phyloP scores from a whole-genome alignment of 1,140 invertebrate genomes.

The Chelonus insularis region DNA sequence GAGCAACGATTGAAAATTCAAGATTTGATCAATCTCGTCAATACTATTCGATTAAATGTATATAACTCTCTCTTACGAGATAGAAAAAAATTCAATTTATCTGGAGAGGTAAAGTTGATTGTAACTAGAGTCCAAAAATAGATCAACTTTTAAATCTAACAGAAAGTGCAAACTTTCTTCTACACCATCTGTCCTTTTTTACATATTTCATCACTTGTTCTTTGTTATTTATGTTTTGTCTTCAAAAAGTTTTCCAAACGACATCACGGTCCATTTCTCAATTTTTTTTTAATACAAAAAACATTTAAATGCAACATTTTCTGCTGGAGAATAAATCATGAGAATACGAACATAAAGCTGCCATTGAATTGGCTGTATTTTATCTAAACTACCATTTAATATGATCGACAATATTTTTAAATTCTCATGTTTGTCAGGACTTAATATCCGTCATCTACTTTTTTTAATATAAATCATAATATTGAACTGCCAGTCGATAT shows the following conservation, averaged over 20 bases:
- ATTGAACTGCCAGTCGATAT: too few relatives aligned
- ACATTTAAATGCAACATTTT: background rate
- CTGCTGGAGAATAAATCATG: background rate
- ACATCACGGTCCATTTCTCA: background rate
- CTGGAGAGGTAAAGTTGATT: background rate
- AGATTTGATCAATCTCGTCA: background rate
- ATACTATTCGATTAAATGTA: background rate
- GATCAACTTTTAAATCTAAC: conserved; percentile 12
- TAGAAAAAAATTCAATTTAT: conserved; percentile 15
- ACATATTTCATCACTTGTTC: too few relatives aligned
- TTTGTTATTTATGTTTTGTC: too few relatives aligned
- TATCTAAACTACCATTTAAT: too few relatives aligned
- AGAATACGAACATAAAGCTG: background rate
- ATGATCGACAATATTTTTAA: too few relatives aligned
- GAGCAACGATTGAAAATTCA: background rate
- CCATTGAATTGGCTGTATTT: background rate
- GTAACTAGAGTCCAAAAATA: conserved; percentile 6
- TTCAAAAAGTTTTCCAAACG: too few relatives aligned
- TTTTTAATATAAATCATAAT: too few relatives aligned
- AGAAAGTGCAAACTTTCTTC: background rate
- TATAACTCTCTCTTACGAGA: background rate
- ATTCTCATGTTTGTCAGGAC: too few relatives aligned
- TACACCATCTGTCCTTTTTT: background rate
- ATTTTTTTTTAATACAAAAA: background rate
- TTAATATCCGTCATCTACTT: too few relatives aligned